Percentiles rank a stretch among this genome's conserved stretches.
Conservation (phyloP, 2,888 invertebrate genomes). For the Antheraea assamensis region DNA sequence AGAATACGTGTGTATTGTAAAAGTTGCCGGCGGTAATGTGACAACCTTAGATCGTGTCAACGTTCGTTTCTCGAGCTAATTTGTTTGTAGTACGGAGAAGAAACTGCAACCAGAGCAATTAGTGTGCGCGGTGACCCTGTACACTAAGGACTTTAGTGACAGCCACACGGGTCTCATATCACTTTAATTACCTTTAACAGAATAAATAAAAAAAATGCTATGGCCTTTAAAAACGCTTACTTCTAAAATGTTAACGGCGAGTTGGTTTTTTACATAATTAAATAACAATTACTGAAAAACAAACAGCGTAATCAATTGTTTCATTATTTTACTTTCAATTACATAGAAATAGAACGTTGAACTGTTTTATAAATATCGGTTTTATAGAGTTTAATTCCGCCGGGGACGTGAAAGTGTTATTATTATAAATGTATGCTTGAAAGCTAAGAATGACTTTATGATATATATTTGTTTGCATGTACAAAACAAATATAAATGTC, state of each 20-base stretch:
- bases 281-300: constrained; percentile 18
- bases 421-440: neutral
- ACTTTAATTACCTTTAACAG: constrained; percentile 54
- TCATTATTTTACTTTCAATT: neutral
- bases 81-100: constrained; percentile 63
- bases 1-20: neutral
- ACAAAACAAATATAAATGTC: too few species aligned
- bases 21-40: constrained; percentile 26
- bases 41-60: constrained; percentile 51
- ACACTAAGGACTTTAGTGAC: constrained; percentile 51
- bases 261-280: constrained; percentile 20
- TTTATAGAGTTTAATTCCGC: neutral
- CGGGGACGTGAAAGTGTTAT: neutral
- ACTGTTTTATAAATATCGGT: neutral
- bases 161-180: constrained; percentile 48
- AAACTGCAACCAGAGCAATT: constrained; percentile 66
- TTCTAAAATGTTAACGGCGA: constrained; percentile 16
- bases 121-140: constrained; percentile 54
- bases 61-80: constrained; percentile 67
- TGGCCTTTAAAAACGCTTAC: constrained; percentile 26
- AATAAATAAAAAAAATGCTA: constrained; percentile 43
- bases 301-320: neutral
- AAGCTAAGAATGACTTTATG: neutral
- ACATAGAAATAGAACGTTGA: neutral
- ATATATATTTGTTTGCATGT: neutral